A percentile compares a stretch with the other conserved stretches of the same genome.
Conservation (phyloP, 2,888 invertebrate genomes). For the Mythimna impura region DNA sequence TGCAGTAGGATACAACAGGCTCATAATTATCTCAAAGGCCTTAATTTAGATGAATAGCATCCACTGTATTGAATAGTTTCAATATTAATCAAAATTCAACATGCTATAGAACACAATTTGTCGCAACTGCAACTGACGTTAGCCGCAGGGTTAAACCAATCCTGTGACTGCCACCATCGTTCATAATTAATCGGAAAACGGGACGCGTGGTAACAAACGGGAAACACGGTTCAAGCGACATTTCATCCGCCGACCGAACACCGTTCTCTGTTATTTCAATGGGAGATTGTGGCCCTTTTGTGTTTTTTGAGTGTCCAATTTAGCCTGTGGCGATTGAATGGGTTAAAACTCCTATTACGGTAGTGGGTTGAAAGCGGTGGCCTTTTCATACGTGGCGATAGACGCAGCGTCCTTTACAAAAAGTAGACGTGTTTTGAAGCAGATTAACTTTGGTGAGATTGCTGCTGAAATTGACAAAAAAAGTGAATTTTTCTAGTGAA, state of each 20-base stretch:
- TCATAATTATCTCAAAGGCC: not conserved
- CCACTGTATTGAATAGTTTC: constrained; percentile 54
- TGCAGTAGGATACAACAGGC: too few species aligned
- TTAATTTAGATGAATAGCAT: constrained; percentile 25
- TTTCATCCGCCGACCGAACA: constrained; percentile 66
- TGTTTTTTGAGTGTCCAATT: constrained; percentile 68
- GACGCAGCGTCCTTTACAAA: constrained; percentile 22
- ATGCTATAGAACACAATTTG: constrained; percentile 64
- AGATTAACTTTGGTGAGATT: constrained; percentile 28
- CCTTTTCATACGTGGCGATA: constrained; percentile 43
- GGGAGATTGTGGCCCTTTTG: constrained; percentile 65
- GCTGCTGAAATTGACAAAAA: constrained; percentile 3
- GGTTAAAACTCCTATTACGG: constrained; percentile 53
- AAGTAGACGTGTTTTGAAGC: constrained; percentile 13
- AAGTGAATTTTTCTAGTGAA: not conserved
- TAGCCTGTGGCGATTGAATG: constrained; percentile 58
- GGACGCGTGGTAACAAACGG: constrained; percentile 66
- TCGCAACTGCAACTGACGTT: constrained; percentile 70
- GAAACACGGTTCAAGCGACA: constrained; percentile 63
- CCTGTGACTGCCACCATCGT: constrained; percentile 66
- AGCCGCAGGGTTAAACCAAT: constrained; percentile 68
- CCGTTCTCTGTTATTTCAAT: constrained; percentile 69
- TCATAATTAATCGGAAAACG: constrained; percentile 76
- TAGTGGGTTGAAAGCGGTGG: constrained; percentile 41
- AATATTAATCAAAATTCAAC: constrained; percentile 64